Percentiles rank a stretch among this genome's conserved stretches.
Conservation (phyloP, 2,888 invertebrate species). For the Clitarchus hookeri region DNA sequence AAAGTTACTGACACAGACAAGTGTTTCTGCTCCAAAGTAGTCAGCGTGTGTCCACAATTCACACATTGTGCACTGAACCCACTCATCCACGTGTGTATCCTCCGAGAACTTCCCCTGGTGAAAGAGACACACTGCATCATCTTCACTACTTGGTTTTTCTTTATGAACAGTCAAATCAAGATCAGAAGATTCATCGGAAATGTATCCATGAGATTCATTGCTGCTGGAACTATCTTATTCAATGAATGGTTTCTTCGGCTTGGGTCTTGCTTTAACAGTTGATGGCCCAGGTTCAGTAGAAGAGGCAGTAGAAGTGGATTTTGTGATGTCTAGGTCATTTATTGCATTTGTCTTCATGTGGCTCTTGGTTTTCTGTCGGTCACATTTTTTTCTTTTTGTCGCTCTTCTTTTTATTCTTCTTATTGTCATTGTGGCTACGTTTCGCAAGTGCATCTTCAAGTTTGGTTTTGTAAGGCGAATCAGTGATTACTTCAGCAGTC, state of each 20-base stretch:
- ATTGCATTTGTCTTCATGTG: neutral
- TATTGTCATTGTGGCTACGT: neutral
- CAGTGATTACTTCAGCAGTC: neutral
- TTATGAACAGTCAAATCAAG: no score
- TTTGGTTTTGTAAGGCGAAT: conserved; percentile 1
- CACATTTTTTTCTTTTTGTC: neutral
- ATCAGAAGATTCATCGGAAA: neutral
- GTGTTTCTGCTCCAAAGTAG: no score
- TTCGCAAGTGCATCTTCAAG: neutral
- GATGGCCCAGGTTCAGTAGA: neutral
- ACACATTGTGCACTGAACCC: no score
- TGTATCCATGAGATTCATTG: neutral
- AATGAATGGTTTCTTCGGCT: neutral
- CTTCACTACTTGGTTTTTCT: no score
- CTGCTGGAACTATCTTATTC: neutral
- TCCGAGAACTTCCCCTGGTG: no score
- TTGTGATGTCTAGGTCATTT: neutral
- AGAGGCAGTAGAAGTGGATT: no score
- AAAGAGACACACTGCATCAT: no score
- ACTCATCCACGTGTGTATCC: no score
- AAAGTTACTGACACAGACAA: no score
- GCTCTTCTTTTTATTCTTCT: neutral
- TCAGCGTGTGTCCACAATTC: no score
- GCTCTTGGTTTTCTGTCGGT: neutral
- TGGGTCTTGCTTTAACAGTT: neutral